These are phyloP conservation scores for Actenoides lindsayi DNA, from an alignment of 2,113 vertebrate species.

Conservation along the genomic window DNA sequence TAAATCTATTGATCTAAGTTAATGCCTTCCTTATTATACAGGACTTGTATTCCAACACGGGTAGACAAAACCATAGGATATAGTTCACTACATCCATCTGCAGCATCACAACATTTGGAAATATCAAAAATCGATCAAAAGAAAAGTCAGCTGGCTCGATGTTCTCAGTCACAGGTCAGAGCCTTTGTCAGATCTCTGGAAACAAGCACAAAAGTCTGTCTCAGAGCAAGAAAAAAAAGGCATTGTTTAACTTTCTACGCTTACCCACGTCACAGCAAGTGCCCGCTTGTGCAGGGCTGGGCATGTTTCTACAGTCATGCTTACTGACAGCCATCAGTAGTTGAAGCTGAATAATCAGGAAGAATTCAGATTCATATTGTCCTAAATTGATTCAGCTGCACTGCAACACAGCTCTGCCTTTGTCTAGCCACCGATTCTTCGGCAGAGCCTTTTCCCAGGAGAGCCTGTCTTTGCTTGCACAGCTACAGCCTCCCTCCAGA, in stretches of 20 bases:
- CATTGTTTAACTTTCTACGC: background rate
- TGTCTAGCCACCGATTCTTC: background rate
- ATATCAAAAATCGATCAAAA: constrained; percentile 34
- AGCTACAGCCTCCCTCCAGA: background rate
- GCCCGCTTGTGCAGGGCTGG: background rate
- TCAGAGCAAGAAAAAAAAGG: background rate
- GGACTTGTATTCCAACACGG: background rate
- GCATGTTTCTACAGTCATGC: background rate
- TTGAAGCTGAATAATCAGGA: background rate
- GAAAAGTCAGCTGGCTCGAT: background rate
- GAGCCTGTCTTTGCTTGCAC: background rate
- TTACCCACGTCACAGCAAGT: background rate
- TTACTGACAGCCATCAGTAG: background rate
- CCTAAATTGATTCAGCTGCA: background rate
- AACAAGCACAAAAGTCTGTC: background rate
- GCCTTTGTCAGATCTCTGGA: background rate
- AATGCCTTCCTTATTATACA: background rate
- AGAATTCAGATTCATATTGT: background rate
- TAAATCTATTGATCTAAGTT: background rate
- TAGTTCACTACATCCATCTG: background rate
- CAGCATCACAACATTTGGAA: background rate
- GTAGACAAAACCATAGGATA: background rate
- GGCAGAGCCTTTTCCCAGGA: background rate
- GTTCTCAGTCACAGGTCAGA: constrained; percentile 27
- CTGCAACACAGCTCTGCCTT: background rate